Evolutionary conservation across 1,140 invertebrate genomes (phyloP).

Genomic region (Condylostylus longicornis): DNA sequence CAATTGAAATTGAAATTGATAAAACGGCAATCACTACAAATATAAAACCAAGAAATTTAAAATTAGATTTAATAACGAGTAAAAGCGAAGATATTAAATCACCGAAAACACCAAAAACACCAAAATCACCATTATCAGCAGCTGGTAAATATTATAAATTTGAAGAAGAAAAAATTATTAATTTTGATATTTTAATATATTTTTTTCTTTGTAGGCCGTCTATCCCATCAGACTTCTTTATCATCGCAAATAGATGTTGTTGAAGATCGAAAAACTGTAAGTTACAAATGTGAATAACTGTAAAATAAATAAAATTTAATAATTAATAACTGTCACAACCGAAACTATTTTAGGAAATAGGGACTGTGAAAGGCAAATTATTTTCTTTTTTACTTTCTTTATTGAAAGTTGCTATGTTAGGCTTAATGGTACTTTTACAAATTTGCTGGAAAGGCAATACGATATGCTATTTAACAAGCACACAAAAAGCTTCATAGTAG

Average conservation of each 20-base stretch:
- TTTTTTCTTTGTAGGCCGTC: constrained; percentile 18
- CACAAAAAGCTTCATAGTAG: no score
- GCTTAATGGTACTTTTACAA: no score
- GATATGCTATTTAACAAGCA: no score
- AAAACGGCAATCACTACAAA: constrained; percentile 38
- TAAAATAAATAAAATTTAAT: no score
- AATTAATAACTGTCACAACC: no score
- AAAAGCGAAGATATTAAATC: constrained; percentile 26
- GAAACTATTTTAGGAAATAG: no score
- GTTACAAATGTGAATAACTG: no score
- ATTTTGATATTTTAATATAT: constrained; percentile 2
- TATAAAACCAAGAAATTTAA: constrained; percentile 50
- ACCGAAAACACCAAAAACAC: constrained; percentile 28
- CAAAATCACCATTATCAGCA: constrained; percentile 30
- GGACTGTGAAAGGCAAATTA: no score
- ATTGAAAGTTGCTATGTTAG: no score
- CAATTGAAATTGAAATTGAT: constrained; percentile 35
- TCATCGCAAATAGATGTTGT: constrained; percentile 29
- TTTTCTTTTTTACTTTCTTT: no score
- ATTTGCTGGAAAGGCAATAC: no score
- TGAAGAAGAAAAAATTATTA: background rate
- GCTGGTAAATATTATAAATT: constrained; percentile 7
- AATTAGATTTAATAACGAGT: constrained; percentile 34
- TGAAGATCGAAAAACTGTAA: constrained; percentile 31
- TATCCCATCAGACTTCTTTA: constrained; percentile 30